Conservation (phyloP, 2,888 invertebrate genomes). For the Scelioninae gen. 2 region DNA sequence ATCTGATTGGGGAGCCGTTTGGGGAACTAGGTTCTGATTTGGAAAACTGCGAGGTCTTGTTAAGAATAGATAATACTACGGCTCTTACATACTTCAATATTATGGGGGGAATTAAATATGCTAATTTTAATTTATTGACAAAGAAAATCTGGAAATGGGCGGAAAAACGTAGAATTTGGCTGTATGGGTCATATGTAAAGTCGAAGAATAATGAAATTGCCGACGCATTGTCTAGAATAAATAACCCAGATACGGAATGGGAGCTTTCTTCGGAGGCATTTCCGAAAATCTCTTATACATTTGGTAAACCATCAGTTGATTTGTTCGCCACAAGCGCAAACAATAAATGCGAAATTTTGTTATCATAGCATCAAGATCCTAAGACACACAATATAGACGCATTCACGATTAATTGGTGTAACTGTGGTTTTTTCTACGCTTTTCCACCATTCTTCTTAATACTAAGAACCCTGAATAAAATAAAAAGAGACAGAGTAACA, state of each 20-base stretch:
- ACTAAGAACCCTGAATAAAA: conserved; percentile 47
- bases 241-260: conserved; percentile 55
- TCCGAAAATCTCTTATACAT: too few relatives aligned
- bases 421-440: conserved; percentile 4
- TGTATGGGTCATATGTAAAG: conserved; percentile 49
- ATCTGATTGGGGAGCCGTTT: conserved; percentile 47
- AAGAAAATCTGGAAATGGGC: conserved; percentile 56
- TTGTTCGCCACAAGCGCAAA: conserved; percentile 48
- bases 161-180: conserved; percentile 43
- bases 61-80: conserved; percentile 57
- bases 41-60: conserved; percentile 43
- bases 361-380: conserved; percentile 35
- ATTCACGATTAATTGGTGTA: conserved; percentile 37
- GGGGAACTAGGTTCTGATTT: conserved; percentile 32
- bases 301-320: conserved; percentile 44
- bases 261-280: too few relatives aligned
- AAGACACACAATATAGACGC: conserved; percentile 26
- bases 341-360: conserved; percentile 34
- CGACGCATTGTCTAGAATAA: conserved; percentile 43
- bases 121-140: conserved; percentile 48
- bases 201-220: conserved; percentile 52
- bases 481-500: conserved; percentile 61
- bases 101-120: conserved; percentile 55
- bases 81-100: conserved; percentile 57
- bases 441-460: conserved; percentile 13